Evolutionary conservation across 2,113 vertebrate genomes (phyloP), one percentile per base, ranked within the genome.

Genomic region (Marcusenius ussheri): DNA sequence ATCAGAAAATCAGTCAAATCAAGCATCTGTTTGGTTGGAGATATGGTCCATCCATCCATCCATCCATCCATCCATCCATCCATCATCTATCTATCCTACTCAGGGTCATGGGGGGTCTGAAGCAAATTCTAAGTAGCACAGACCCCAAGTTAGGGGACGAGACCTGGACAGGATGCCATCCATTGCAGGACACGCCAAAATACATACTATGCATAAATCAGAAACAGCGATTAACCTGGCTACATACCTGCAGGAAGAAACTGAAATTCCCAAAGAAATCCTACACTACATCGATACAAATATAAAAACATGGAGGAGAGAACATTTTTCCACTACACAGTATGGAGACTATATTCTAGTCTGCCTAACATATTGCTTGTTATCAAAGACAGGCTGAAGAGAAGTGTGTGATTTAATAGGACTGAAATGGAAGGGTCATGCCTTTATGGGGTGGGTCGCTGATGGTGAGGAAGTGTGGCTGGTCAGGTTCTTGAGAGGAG

Each of bases 401-500:
- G 45, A 74, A 74, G 21, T 10, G 27, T 27, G 49, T 1, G 45
- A 8, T 53, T 46, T 49, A 21, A 46, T 24, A 83, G 39, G 24
- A 3, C 7, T 3, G 31, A 9, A 15, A 80, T 74, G 27, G 17
- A 70, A 88, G 58, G 49, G 31, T 49, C 83, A 84, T 93, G 90
- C 96, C 92, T 92, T 93, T 91, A n/a, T 92, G 70, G 0, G 91
- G 90, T 1, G 91, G 83, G 83, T 91, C 92, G 90, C 83, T 93
- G 92, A 92, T 95, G 90, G 89, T 95, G 88, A 96, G 96, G 87
- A 47, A 88, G 1, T 92, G 88, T 8, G 96, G 96, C 39, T 94
- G 93, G 7, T 96, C 94, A 0, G 93, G 91, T 74, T 95, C 96
- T 92, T 95, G 95, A 53, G 95, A 96, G 51, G 95, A 95, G 80